Evolutionary conservation across 2,113 vertebrate genomes (phyloP), one percentile per base, ranked within the genome.

Genomic region (Carettochelys insculpta): DNA sequence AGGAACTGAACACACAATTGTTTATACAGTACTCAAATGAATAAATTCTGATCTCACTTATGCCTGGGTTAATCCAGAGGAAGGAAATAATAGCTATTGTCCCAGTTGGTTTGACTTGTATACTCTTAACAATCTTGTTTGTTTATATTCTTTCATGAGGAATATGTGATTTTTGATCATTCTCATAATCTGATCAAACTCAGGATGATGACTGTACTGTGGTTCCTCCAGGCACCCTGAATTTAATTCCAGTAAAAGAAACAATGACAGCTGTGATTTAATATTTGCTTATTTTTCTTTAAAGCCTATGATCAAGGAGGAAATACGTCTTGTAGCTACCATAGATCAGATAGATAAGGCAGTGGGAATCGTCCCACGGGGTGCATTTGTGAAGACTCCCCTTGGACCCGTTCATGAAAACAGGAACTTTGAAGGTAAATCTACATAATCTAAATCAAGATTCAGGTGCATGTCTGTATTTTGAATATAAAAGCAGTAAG

Each of bases 371-470:
- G 87, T 98, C 3, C 99, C 99, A 7, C 98, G 98, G 5, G 98
- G 99, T 0, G 98, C 99, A 19, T 99, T 98, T 92, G 93, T 98
- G 94, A 99, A 98, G 95, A 99, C 85, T 77, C 98, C 98, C 53
- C 93, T 96, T 52, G 99, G 98, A 48, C 95, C 97, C 14, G 97
- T 99, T 78, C 96, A 97, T 58, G 97, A 97, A 86, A 99, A 99
- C 93, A 98, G 97, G 94, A 98, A 97, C 95, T 99, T 99, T 95
- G 97, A 98, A 96, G 99, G 99, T 99, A 97, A 96, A 89, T 92
- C 82, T 19, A 87, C 41, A 43, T 71, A 94, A 53, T 90, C 48
- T 61, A 87, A 92, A 58, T 84, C 47, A 80, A 82, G 34, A 58
- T 83, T 45, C 68, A 79, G 82, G 29, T 41, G 13, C 65, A 68